Conservation (phyloP, 2,888 invertebrate genomes). For the Hypomecis atomaria region DNA sequence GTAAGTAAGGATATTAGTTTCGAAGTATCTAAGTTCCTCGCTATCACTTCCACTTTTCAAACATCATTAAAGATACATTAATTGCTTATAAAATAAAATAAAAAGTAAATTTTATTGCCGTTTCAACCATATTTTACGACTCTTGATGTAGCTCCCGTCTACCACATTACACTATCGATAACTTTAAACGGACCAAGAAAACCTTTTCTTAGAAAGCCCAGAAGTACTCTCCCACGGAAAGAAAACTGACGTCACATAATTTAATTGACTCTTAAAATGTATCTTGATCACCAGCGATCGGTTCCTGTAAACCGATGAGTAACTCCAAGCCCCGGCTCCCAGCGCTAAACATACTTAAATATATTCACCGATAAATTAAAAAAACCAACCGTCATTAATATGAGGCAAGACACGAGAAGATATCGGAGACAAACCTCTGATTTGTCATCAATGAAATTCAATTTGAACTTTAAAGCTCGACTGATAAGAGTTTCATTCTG, state of each 20-base stretch:
- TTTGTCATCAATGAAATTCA: conserved; percentile 41
- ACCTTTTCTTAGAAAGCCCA: conserved; percentile 28
- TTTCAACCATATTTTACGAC: conserved; percentile 23
- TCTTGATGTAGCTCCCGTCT: conserved; percentile 25
- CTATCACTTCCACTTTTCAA: background rate
- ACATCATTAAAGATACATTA: conserved; percentile 5
- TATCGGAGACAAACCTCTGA: conserved; percentile 56
- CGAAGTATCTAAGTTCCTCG: no score
- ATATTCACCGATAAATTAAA: conserved; percentile 73
- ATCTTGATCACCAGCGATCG: conserved; percentile 52
- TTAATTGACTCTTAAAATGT: conserved; percentile 54
- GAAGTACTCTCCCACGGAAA: conserved; percentile 35
- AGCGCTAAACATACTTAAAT: conserved; percentile 57
- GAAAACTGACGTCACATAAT: conserved; percentile 40
- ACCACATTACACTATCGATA: conserved; percentile 27
- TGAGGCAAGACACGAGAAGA: conserved; percentile 66
- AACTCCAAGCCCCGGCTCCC: conserved; percentile 52
- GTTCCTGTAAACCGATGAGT: conserved; percentile 57
- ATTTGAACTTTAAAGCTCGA: conserved; percentile 53
- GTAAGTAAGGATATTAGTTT: no score
- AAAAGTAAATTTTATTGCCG: conserved; percentile 23
- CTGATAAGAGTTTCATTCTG: conserved; percentile 49
- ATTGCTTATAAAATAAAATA: conserved; percentile 15
- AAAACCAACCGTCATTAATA: conserved; percentile 73
- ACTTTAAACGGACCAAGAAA: conserved; percentile 31